Conservation (phyloP, 2,797 vertebrate genomes). For the Gymnothorax reevesii region DNA sequence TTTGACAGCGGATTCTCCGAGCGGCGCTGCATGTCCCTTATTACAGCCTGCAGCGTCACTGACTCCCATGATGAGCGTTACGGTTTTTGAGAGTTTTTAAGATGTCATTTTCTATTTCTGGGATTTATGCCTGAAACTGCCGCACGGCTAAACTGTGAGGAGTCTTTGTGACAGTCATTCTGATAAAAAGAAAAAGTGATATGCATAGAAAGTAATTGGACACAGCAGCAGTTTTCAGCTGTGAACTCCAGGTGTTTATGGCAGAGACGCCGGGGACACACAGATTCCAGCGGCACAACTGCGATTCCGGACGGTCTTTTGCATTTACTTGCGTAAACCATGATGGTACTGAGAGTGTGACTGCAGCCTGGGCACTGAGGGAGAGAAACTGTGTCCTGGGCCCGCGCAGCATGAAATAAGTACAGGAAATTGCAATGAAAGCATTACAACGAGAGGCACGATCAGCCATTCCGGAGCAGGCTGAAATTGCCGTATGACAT, state of each 20-base stretch:
- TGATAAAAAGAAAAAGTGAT: too few species aligned
- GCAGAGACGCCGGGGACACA: not conserved
- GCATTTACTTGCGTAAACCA: not conserved
- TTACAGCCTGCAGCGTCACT: not conserved
- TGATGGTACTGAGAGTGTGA: not conserved
- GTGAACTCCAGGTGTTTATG: too few species aligned
- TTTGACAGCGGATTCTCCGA: not conserved
- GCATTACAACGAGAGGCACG: not conserved
- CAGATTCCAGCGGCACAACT: not conserved
- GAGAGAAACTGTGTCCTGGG: not conserved
- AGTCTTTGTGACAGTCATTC: too few species aligned
- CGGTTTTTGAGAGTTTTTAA: too few species aligned
- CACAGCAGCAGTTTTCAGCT: too few species aligned
- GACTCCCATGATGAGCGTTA: not conserved
- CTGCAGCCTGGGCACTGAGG: not conserved
- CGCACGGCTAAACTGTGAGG: too few species aligned
- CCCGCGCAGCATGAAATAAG: not conserved
- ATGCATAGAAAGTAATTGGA: too few species aligned
- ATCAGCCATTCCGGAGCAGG: not conserved
- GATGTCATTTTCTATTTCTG: too few species aligned
- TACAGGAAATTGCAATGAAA: not conserved
- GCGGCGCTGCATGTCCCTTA: too few species aligned
- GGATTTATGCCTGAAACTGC: too few species aligned
- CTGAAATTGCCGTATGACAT: not conserved
- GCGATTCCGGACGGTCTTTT: not conserved